Evolutionary conservation across 2,888 invertebrate genomes (phyloP).

Genomic region (Tanypteryx hageni): DNA sequence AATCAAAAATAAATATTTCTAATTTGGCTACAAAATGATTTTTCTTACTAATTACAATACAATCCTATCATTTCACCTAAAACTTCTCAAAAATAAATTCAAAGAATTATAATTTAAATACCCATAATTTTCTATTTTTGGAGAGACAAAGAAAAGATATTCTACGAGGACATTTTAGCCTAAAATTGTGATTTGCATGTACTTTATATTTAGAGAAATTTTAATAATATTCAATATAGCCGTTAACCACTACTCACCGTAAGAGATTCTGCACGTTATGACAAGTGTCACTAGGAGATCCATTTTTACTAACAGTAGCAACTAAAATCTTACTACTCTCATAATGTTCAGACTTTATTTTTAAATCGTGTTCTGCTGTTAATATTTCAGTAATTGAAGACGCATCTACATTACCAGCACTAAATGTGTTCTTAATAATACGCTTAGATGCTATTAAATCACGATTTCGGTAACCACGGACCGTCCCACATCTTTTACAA

Average conservation of each 20-base stretch:
- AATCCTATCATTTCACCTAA: no score
- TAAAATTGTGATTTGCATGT: not conserved
- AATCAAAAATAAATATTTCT: no score
- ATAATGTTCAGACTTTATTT: conserved; percentile 54
- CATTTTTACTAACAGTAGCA: conserved; percentile 56
- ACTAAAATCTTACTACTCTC: conserved; percentile 56
- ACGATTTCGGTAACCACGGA: conserved; percentile 67
- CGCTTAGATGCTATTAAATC: conserved; percentile 65
- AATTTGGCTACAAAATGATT: no score
- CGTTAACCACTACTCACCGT: conserved; percentile 43
- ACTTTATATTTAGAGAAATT: not conserved
- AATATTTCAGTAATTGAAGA: conserved; percentile 40
- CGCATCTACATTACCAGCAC: conserved; percentile 41
- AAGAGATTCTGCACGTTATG: conserved; percentile 55
- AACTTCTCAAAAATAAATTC: not conserved
- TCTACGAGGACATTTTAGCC: not conserved
- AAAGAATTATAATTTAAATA: not conserved
- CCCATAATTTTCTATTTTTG: not conserved
- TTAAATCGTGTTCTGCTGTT: conserved; percentile 38
- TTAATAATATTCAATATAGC: not conserved
- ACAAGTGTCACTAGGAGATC: conserved; percentile 59
- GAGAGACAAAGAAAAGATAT: not conserved
- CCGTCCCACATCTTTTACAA: conserved; percentile 87
- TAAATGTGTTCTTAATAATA: conserved; percentile 39
- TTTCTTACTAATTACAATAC: no score